Evolutionary conservation across 2,888 invertebrate species (phyloP), one percentile per base, ranked within the genome.

Genomic region (Ferrisia virgata): DNA sequence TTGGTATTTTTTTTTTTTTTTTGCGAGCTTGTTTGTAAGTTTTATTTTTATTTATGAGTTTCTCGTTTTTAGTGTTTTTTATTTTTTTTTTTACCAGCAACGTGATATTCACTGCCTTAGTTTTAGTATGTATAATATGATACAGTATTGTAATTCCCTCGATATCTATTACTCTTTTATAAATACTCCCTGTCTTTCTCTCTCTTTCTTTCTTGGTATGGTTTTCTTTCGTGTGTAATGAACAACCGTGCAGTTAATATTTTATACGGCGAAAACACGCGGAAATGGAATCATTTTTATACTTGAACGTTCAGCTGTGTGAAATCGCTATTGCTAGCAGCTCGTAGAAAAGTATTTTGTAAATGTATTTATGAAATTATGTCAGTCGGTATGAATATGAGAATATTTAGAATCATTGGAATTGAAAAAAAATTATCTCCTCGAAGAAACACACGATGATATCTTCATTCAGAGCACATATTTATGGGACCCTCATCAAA

Each of bases 41-140:
- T 64, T 33, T 72, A 72, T 72, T 72, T 72, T 72, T 72, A 72
- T 72, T 72, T 72, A 72, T 33, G 72, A 64, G 25, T 28, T 64
- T 8, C 58, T 64, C 28, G 58, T 64, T 25, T 11, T 28, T 28
- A 25, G 58, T 25, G 25, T 25, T 64, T 28, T 39, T n/a, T n/a
- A n/a, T n/a, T n/a, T 25, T 64, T 28, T 11, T 28, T 28, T 13
- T 22, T 64, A 64, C 58, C 58, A 9, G n/a, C n/a, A n/a, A n/a
- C 58, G 9, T 28, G 25, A 39, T 11, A 8, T 11, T 18, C 53
- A 3, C 40, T 40, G 2, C 18, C 11, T 53, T 11, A 1, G 8
- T 2, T 18, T n/a, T n/a, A n/a, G n/a, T n/a, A n/a, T n/a, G n/a
- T n/a, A n/a, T n/a, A n/a, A n/a, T n/a, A n/a, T n/a, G n/a, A 3